Evolutionary conservation across 2,888 invertebrate species (phyloP).

Genomic region (Acrobasis consociella): DNA sequence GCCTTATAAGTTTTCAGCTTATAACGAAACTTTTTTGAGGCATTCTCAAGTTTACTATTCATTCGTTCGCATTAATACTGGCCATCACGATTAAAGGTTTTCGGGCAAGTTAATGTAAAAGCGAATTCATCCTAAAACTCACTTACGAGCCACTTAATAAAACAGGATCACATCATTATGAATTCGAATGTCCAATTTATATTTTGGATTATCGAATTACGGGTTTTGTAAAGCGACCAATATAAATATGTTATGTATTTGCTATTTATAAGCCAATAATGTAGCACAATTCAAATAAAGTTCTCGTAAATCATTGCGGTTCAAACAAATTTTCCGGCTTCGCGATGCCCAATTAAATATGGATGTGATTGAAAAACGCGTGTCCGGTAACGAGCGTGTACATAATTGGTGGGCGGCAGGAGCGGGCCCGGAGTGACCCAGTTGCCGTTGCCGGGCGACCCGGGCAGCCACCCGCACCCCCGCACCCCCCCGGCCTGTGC

Average conservation of each 20-base stretch:
- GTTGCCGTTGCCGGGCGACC: constrained; percentile 80
- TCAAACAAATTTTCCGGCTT: constrained; percentile 78
- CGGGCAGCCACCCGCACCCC: constrained; percentile 50
- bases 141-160: background rate
- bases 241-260: constrained; percentile 19
- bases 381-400: constrained; percentile 83
- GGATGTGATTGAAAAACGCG: constrained; percentile 84
- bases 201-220: constrained; percentile 1
- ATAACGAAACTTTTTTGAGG: background rate
- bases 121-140: background rate
- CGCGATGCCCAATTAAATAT: constrained; percentile 82
- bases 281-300: constrained; percentile 59
- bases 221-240: background rate
- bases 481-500: constrained; percentile 39
- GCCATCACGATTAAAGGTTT: no score
- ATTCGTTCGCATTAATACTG: no score
- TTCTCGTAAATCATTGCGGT: constrained; percentile 70
- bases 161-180: background rate
- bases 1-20: background rate
- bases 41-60: no score
- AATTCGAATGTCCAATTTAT: background rate
- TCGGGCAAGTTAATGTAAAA: no score
- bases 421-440: constrained; percentile 79
- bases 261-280: constrained; percentile 31
- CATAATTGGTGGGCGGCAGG: constrained; percentile 78